These are phyloP conservation scores for Pipistrellus nathusii DNA, from an alignment of 2,797 vertebrate species.

Conservation along the genomic window DNA sequence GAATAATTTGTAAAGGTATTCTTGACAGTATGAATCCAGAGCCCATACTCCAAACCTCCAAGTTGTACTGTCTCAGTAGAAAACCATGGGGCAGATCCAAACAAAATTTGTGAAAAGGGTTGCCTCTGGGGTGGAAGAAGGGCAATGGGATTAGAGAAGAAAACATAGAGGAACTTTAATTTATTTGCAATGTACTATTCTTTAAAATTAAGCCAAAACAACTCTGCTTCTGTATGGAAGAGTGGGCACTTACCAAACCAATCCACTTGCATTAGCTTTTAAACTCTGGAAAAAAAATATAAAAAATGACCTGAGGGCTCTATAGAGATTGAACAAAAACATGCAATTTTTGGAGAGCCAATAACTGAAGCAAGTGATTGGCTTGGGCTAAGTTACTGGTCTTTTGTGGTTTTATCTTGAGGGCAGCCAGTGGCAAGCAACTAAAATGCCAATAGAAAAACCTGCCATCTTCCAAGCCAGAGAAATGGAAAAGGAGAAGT, in stretches of 20 bases:
- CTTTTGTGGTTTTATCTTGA: background rate
- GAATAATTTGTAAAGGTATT: conserved; percentile 17
- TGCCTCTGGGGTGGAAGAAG: background rate
- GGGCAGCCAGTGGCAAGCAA: background rate
- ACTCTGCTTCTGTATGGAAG: background rate
- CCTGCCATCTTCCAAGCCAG: background rate
- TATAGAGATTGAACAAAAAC: background rate
- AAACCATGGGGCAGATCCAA: background rate
- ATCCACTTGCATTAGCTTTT: background rate
- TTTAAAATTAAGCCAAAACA: conserved; percentile 56
- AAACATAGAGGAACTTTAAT: background rate
- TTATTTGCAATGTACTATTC: conserved; percentile 12
- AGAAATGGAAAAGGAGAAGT: background rate
- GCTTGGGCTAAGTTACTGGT: background rate
- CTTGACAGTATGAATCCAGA: background rate
- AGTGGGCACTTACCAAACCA: conserved; percentile 5
- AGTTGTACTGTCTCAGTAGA: background rate
- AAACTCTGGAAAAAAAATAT: conserved; percentile 44
- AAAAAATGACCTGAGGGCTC: background rate
- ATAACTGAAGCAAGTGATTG: background rate
- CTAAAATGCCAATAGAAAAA: background rate
- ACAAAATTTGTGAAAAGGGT: background rate
- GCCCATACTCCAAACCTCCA: background rate
- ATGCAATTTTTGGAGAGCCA: background rate
- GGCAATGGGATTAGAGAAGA: background rate